A percentile compares a stretch with the other conserved stretches of the same genome.
Evolutionary conservation across 2,113 vertebrate species (phyloP).

Genomic region (Climacteris rufus): DNA sequence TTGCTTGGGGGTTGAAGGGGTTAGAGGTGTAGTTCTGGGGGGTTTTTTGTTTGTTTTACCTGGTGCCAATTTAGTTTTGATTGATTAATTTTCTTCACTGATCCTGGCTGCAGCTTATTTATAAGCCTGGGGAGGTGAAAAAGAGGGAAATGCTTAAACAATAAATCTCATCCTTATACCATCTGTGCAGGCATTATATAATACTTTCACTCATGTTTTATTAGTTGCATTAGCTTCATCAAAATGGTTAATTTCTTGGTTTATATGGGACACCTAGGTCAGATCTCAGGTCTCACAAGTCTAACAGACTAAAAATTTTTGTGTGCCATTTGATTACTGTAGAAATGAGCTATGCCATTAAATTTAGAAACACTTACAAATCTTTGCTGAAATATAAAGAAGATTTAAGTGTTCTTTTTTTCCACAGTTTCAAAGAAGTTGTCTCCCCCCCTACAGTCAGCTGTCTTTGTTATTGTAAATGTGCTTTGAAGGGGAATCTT

Average conservation of each 20-base stretch:
- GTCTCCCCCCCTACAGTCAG: neutral
- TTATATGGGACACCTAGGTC: neutral
- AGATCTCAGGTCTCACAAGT: neutral
- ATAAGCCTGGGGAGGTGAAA: constrained; percentile 81
- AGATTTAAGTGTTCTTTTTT: neutral
- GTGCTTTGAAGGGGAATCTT: neutral
- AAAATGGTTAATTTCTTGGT: neutral
- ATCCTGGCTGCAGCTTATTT: constrained; percentile 90
- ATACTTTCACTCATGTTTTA: constrained; percentile 1
- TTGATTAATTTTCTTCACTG: constrained; percentile 92
- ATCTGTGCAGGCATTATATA: constrained; percentile 13
- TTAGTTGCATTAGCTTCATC: constrained; percentile 16
- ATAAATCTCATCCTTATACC: constrained; percentile 27
- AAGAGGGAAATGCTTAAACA: constrained; percentile 51
- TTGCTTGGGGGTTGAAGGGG: neutral
- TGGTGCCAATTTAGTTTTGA: constrained; percentile 97
- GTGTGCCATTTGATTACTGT: neutral
- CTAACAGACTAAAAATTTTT: neutral
- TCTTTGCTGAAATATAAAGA: neutral
- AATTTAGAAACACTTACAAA: neutral
- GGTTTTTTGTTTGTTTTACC: constrained; percentile 67
- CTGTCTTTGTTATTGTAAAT: neutral
- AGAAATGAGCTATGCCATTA: neutral
- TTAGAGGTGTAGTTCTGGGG: constrained; percentile 7
- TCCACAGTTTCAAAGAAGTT: neutral